Conservation (phyloP, 2,888 invertebrate genomes). For the Deilephila porcellus region DNA sequence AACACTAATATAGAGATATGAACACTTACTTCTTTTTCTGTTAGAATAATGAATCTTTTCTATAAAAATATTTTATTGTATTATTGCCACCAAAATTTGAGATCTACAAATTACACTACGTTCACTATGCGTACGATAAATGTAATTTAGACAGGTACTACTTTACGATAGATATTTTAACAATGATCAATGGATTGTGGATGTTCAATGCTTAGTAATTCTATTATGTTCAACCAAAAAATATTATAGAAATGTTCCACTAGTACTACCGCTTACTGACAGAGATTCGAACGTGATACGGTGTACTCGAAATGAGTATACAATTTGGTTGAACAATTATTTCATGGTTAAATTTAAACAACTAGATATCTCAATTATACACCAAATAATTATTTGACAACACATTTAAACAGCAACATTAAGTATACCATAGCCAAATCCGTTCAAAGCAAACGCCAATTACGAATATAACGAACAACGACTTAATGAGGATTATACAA, state of each 20-base stretch:
- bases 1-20: not conserved
- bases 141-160: conserved; percentile 48
- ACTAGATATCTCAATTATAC: conserved; percentile 40
- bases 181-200: conserved; percentile 34
- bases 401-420: conserved; percentile 43
- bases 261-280: not conserved
- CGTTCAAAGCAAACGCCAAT: conserved; percentile 40
- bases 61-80: conserved; percentile 48
- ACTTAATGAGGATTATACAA: not conserved
- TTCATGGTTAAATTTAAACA: not conserved
- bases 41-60: conserved; percentile 15
- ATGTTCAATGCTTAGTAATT: conserved; percentile 1
- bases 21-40: not conserved
- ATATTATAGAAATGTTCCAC: not conserved
- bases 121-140: conserved; percentile 42
- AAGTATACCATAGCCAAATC: conserved; percentile 46
- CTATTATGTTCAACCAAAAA: conserved; percentile 17
- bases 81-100: conserved; percentile 51
- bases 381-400: conserved; percentile 38
- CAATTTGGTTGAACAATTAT: not conserved
- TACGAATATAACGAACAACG: conserved; percentile 29
- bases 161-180: conserved; percentile 45
- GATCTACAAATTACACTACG: conserved; percentile 51
- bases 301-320: not conserved
- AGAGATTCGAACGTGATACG: conserved; percentile 17